phyloP scores from a whole-genome alignment of 2,888 invertebrate genomes.

The Drosophila cognata region DNA sequence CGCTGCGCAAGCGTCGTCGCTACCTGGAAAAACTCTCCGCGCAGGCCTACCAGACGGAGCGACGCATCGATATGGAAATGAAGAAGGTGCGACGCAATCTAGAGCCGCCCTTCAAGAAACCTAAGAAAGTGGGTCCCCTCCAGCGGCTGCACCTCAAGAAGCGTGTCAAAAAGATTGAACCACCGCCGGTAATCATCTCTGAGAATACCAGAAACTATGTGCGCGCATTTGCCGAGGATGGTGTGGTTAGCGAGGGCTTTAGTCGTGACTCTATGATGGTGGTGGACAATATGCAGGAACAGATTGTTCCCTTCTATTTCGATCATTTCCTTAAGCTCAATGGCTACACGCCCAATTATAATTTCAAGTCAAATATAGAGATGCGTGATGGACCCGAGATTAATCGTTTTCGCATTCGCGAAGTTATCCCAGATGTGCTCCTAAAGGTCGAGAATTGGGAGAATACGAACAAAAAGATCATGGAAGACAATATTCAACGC shows the following conservation, averaged over 20 bases:
- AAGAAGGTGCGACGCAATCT: conserved; percentile 81
- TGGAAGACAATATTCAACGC: conserved; percentile 83
- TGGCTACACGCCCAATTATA: conserved; percentile 83
- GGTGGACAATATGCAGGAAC: conserved; percentile 77
- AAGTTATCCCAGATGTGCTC: conserved; percentile 72
- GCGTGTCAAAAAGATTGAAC: conserved; percentile 28
- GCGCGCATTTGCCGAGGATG: conserved; percentile 82
- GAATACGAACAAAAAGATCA: conserved; percentile 65
- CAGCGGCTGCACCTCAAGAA: conserved; percentile 74
- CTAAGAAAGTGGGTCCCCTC: conserved; percentile 71
- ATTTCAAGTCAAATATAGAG: conserved; percentile 83
- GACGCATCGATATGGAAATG: conserved; percentile 82
- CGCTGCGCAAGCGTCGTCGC: conserved; percentile 69
- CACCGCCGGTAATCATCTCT: conserved; percentile 62
- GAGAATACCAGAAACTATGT: conserved; percentile 80
- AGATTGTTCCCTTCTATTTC: conserved; percentile 84
- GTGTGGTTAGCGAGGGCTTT: conserved; percentile 53
- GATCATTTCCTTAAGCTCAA: conserved; percentile 83
- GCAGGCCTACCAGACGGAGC: conserved; percentile 80
- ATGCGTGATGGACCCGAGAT: conserved; percentile 81
- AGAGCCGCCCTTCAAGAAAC: conserved; percentile 76
- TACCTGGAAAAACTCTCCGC: conserved; percentile 74
- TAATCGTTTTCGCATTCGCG: conserved; percentile 64
- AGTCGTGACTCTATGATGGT: conserved; percentile 72
- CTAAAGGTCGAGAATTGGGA: conserved; percentile 77